Percentiles rank a stretch among this genome's conserved stretches.
phyloP scores from a whole-genome alignment of 2,113 vertebrate genomes.

The Tor tambroides region DNA sequence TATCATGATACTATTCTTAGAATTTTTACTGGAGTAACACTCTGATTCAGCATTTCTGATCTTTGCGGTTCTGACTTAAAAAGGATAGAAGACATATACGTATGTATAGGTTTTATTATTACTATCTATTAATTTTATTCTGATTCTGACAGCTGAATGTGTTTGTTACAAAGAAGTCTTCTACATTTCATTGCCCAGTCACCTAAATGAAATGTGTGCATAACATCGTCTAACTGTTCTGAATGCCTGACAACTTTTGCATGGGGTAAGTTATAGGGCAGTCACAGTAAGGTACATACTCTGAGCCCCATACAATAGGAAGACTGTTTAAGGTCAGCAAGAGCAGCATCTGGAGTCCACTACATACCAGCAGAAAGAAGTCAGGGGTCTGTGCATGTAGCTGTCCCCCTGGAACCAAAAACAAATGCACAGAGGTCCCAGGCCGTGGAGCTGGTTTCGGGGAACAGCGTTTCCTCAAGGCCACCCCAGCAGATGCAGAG shows the following conservation, averaged over 20 bases:
- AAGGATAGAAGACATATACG: not conserved
- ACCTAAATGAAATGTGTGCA: no score
- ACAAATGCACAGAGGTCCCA: slow-evolving; percentile 3
- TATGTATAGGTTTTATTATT: no score
- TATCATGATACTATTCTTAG: not conserved
- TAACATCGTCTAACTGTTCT: no score
- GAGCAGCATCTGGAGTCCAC: slow-evolving; percentile 46
- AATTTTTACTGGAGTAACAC: not conserved
- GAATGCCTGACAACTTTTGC: no score
- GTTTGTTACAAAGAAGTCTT: not conserved
- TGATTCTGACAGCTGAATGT: no score
- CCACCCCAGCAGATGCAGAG: slow-evolving; percentile 52
- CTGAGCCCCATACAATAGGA: slow-evolving; percentile 53
- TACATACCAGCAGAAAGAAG: slow-evolving; percentile 35
- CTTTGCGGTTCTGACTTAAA: not conserved
- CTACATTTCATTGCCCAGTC: slow-evolving; percentile 1
- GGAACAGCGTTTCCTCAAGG: slow-evolving; percentile 52
- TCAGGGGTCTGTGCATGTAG: slow-evolving; percentile 30
- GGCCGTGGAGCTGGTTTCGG: slow-evolving; percentile 48
- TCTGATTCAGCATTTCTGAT: not conserved
- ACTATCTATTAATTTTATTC: no score
- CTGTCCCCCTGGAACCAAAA: slow-evolving; percentile 46
- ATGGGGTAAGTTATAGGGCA: no score
- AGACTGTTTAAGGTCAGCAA: slow-evolving; percentile 57
- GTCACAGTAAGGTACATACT: slow-evolving; percentile 37